Evolutionary conservation across 2,797 vertebrate species (phyloP), one percentile per base, ranked within the genome.

Genomic region (Ctenochaetus hawaiiensis): DNA sequence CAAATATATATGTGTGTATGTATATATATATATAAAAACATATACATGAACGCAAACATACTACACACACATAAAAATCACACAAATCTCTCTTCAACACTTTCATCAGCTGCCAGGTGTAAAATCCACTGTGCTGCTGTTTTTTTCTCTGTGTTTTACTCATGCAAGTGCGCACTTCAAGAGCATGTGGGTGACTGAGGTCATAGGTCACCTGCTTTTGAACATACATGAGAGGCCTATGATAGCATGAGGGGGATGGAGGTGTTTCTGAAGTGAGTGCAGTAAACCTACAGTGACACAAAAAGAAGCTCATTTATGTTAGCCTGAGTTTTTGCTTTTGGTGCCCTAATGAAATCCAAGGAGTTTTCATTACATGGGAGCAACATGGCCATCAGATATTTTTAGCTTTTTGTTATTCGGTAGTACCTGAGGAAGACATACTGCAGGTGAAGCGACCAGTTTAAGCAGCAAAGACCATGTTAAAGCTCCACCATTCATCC

Each of bases 191-290:
- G 30, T 62, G 34, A 34, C 37, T 48, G 2, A 0, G 61, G 56
- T 77, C 69, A 74, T 0, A 63, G 75, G 82, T 75, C 76, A 14
- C 60, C 53, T 68, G 56, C 64, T 81, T 77, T 74, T 73, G 49
- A 84, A 70, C n/a, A 2, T 39, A 69, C 39, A 43, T 63, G 51
- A 80, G 74, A 75, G 34, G 56, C 26, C 63, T 20, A 8, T 52
- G 66, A 66, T 62, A 18, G 69, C 56, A 39, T 66, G 61, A 61
- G 48, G 68, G 66, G 43, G 53, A 14, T 63, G 65, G 75, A 60
- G 43, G 57, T 47, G 37, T 82, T 63, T 75, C 37, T 22, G 54
- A 64, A 48, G 49, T 26, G 65, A 77, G 75, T 30, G 43, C 10
- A n/a, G n/a, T n/a, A 67, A 75, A 70, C 57, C 82, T 56, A 65